Percentiles rank a stretch among this genome's conserved stretches.
Evolutionary conservation across 2,888 invertebrate genomes (phyloP).

Genomic region (Polyommatus icarus): DNA sequence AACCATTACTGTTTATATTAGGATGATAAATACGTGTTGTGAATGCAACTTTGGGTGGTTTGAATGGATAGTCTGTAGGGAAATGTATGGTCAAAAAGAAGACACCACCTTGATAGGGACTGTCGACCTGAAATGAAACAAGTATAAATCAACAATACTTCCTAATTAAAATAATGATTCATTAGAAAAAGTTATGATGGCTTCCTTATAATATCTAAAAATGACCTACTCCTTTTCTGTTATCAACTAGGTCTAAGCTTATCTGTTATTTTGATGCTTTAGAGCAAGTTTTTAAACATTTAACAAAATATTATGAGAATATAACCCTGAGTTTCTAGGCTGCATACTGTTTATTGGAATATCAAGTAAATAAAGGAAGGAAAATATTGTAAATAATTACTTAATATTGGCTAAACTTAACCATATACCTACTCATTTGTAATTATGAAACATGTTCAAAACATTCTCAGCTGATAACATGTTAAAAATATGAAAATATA

Average conservation of each 20-base stretch:
- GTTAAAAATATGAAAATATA: neutral
- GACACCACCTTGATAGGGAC: conserved; percentile 99
- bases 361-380: neutral
- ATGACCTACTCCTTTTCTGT: neutral
- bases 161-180: neutral
- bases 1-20: conserved; percentile 99
- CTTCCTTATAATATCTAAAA: neutral
- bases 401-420: neutral
- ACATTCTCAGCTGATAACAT: neutral
- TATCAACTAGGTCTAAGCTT: neutral
- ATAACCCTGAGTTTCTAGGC: neutral
- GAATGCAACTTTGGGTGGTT: conserved; percentile 99
- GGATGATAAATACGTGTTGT: conserved; percentile 99
- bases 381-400: neutral
- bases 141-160: neutral
- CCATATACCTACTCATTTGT: neutral
- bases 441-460: neutral
- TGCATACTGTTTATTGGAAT: neutral
- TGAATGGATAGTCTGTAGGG: conserved; percentile 99
- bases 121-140: conserved; percentile 89
- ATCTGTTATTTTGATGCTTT: neutral
- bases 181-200: neutral
- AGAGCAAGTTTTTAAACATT: neutral
- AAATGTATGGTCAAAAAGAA: conserved; percentile 99
- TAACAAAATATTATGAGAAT: neutral